phyloP scores from a whole-genome alignment of 2,797 vertebrate species.

The Anas georgica region DNA sequence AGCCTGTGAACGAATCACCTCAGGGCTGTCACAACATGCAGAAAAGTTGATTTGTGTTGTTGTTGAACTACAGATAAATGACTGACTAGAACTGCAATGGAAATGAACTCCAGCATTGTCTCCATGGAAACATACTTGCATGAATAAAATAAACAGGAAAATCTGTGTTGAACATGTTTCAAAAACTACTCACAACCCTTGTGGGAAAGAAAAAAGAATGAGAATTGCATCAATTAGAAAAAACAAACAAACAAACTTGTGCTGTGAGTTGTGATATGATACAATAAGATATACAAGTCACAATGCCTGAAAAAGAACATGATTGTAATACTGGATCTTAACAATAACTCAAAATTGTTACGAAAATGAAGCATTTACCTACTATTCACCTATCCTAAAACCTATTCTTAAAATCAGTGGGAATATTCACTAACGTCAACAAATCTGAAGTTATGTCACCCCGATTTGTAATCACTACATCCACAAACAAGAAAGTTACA shows the following conservation, averaged over 20 bases:
- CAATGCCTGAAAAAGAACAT: not conserved
- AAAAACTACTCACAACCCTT: conserved; percentile 3
- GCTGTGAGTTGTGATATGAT: not conserved
- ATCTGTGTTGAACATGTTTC: not conserved
- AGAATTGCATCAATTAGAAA: not conserved
- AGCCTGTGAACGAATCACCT: not conserved
- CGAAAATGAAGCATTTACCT: not conserved
- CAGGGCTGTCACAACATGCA: conserved; percentile 10
- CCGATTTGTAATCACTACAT: not conserved
- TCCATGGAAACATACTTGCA: conserved; percentile 46
- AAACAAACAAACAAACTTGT: not conserved
- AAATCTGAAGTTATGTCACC: not conserved
- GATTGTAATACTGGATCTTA: not conserved
- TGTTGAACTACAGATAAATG: conserved; percentile 10
- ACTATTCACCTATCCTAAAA: not conserved
- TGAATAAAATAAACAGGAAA: conserved; percentile 44
- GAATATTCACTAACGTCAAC: not conserved
- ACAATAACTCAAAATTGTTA: not conserved
- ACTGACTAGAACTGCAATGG: not conserved
- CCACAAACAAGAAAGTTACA: not conserved
- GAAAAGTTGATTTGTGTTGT: conserved; percentile 39
- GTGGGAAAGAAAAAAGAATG: not conserved
- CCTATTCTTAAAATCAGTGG: not conserved
- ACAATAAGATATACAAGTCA: not conserved
- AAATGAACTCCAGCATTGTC: conserved; percentile 6